Base-by-base conservation (phyloP, 2,888 invertebrate genomes). In the Chrysolina haemoptera region DNA sequence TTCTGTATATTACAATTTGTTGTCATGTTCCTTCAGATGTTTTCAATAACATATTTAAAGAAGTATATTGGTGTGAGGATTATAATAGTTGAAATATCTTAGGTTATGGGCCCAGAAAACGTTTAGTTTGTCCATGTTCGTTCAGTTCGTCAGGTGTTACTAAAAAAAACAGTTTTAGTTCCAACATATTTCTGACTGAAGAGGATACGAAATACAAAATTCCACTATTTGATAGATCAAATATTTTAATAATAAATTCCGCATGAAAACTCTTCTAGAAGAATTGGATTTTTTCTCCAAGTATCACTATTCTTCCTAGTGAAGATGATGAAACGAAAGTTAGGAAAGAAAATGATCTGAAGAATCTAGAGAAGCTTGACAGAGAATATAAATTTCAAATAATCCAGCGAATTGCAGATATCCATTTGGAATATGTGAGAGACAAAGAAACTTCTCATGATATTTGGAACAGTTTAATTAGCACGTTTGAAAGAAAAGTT, bases 341-440 rank as follows among this genome's bases (percentile, higher is more conserved):
- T 14, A 46, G n/a, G 5, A 46, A 46, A 46, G 46, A 46, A 46
- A 46, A 46, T 46, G 4, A 46, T 46, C 46, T 46, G 46, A 46
- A 46, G 9, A 16, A 59, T 22, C 59, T 59, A 27, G 11, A 59
- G 59, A 59, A 59, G 27, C 18, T 59, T 22, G 59, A 14, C 6
- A 59, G 59, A 59, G 18, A 59, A 59, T 59, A 20, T 59, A 59
- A 59, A 27, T 9, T 10, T 59, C 27, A 22, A 59, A 59, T 59
- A 59, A 27, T 27, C 27, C 16, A 59, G 27, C 20, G 59, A 59
- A 59, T 59, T 22, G 59, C 59, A 59, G 59, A 59, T 59, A 59
- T 3, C n/a, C 59, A 59, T 27, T 59, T 27, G 27, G 27, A 27
- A 27, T 35, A 35, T 35, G 35, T 59, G 10, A 27, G 18, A 59